These are phyloP conservation scores for Tyrannus savana DNA, from an alignment of 2,113 vertebrate species.

Conservation along the genomic window DNA sequence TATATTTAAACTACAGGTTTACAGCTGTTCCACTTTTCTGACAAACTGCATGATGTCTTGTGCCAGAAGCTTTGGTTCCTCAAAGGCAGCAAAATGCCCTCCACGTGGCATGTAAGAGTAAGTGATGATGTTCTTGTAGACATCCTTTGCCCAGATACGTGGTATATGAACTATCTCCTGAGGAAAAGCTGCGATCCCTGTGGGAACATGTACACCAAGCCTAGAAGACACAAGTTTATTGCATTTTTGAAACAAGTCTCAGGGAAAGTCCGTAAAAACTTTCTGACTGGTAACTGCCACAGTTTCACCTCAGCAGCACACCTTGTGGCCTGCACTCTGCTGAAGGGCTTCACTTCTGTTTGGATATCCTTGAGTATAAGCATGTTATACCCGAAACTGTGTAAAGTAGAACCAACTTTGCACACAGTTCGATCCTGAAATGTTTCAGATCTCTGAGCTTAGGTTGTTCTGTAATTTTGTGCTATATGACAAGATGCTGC, in stretches of 20 bases:
- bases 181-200: conserved; percentile 83
- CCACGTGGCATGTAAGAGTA: conserved; percentile 83
- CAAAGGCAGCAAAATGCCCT: conserved; percentile 88
- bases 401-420: not conserved
- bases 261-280: not conserved
- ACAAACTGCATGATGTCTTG: conserved; percentile 81
- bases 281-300: not conserved
- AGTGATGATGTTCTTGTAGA: conserved; percentile 76
- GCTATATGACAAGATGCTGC: not conserved
- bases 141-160: conserved; percentile 67
- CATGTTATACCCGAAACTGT: not conserved
- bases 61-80: conserved; percentile 84
- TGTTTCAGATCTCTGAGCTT: not conserved
- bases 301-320: not conserved
- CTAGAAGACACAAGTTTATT: conserved; percentile 59
- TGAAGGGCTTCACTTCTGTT: not conserved
- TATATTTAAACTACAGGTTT: not conserved
- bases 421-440: not conserved
- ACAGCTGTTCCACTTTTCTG: conserved; percentile 78
- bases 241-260: not conserved
- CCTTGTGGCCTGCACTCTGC: not conserved
- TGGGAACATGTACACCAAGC: conserved; percentile 74
- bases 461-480: not conserved
- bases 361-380: not conserved
- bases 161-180: conserved; percentile 78